Conservation (phyloP, 2,888 invertebrate genomes). For the Standfussiana lucernea region DNA sequence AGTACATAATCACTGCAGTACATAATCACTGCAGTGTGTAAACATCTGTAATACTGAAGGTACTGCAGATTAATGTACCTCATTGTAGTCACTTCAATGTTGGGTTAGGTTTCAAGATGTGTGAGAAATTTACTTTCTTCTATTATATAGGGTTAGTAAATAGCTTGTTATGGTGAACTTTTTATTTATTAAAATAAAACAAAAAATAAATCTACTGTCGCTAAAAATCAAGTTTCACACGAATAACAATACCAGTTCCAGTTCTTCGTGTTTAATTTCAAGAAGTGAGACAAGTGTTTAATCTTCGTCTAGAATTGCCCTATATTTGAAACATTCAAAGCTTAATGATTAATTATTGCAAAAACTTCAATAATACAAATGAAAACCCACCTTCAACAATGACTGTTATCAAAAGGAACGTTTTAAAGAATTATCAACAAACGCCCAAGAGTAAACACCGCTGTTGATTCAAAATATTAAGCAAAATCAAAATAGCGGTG, state of each 20-base stretch:
- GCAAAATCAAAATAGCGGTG: slow-evolving; percentile 42
- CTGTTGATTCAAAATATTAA: slow-evolving; percentile 47
- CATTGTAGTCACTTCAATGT: neutral
- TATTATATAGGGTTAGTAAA: neutral
- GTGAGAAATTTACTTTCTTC: neutral
- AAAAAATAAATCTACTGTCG: neutral
- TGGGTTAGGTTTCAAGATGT: neutral
- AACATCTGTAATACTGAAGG: neutral
- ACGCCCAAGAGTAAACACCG: slow-evolving; percentile 38
- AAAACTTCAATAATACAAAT: slow-evolving; percentile 30
- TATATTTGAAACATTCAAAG: neutral
- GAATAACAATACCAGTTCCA: neutral
- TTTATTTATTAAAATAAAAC: neutral
- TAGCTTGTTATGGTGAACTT: neutral
- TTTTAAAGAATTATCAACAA: slow-evolving; percentile 41
- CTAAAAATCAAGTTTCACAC: neutral
- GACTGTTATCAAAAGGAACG: slow-evolving; percentile 32
- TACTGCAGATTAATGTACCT: neutral
- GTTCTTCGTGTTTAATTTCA: slow-evolving; percentile 5
- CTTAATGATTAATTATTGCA: slow-evolving; percentile 33
- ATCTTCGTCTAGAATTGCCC: neutral
- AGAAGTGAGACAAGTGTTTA: slow-evolving; percentile 12
- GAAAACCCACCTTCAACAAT: slow-evolving; percentile 23
- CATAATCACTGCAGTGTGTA: neutral
- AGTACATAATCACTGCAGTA: neutral